Percentiles rank a stretch among this genome's conserved stretches.
Evolutionary conservation across 2,797 vertebrate species (phyloP).

Genomic region (Hoplostethus atlanticus): DNA sequence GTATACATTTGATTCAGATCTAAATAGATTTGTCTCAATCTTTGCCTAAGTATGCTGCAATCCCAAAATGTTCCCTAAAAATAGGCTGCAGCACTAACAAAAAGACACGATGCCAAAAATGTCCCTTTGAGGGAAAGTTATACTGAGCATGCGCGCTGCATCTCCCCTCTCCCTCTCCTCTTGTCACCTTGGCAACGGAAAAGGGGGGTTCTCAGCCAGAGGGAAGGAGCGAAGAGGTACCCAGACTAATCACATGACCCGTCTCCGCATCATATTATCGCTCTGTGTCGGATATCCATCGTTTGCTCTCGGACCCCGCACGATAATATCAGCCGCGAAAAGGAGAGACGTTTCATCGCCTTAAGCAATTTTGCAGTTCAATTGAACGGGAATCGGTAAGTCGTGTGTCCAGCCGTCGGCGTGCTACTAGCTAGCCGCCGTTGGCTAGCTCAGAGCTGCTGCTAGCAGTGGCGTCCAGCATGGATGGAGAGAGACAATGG

Average conservation of each 20-base stretch:
- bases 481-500: slow-evolving; percentile 70
- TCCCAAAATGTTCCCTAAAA: slow-evolving; percentile 31
- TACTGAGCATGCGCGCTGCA: slow-evolving; percentile 84
- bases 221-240: slow-evolving; percentile 72
- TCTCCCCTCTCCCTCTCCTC: slow-evolving; percentile 80
- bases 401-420: slow-evolving; percentile 37
- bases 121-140: slow-evolving; percentile 34
- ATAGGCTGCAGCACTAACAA: slow-evolving; percentile 35
- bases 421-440: slow-evolving; percentile 32
- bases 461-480: slow-evolving; percentile 38
- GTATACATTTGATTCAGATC: neutral
- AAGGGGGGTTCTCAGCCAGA: slow-evolving; percentile 56
- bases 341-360: neutral
- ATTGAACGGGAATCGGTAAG: slow-evolving; percentile 67
- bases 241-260: slow-evolving; percentile 73
- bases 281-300: slow-evolving; percentile 31
- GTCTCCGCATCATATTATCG: slow-evolving; percentile 43
- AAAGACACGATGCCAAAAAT: slow-evolving; percentile 27
- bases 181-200: slow-evolving; percentile 84
- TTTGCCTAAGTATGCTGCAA: slow-evolving; percentile 5
- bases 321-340: neutral
- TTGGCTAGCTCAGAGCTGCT: slow-evolving; percentile 46
- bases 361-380: slow-evolving; percentile 22
- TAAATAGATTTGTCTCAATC: neutral
- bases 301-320: slow-evolving; percentile 16